Base-by-base conservation (phyloP, 2,113 vertebrate genomes). In the Anarhynchus alexandrinus region DNA sequence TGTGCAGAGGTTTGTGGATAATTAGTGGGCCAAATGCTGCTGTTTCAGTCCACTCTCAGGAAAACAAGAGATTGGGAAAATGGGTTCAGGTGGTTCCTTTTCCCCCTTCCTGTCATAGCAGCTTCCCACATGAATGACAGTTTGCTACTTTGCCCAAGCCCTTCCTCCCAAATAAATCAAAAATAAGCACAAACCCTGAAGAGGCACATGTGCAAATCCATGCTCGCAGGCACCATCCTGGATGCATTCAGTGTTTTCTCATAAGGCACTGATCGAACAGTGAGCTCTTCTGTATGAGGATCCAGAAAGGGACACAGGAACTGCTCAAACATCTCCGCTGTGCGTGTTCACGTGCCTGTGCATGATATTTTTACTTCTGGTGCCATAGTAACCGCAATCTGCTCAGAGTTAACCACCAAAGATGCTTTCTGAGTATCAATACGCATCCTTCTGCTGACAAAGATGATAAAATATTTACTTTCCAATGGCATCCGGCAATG, bases 391-490 rank as follows among this genome's bases (percentile, higher is more conserved):
- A 88, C 51, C 3, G 6, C 32, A 70, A 58, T 25, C 58, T 55
- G 80, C 62, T 77, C 42, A n/a, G 86, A 51, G 36, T 32, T 70
- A 40, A 43, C 36, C 57, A 66, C 67, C 59, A 66, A 49, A 95
- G 47, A 13, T 16, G 7, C 81, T 84, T 54, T 82, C 59, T 25
- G 45, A 71, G 20, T 29, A 36, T 66, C 76, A 14, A 9, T 5
- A 69, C 6, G 2, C 51, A 88, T 54, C 43, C 59, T 92, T 83
- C 71, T 73, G 12, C 76, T 47, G 73, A 61, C 62, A 90, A 82
- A 70, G 42, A 29, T 62, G 20, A 69, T 91, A 69, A 93, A 96
- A 87, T 88, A 88, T 77, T 94, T 86, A 76, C 67, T 66, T 86
- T 78, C 74, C 54, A 70, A 40, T 62, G 3, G 6, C 64, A 71